Percentiles rank a stretch among this genome's conserved stretches.
Evolutionary conservation across 2,888 invertebrate species (phyloP).

Genomic region (Phragmatobia fuliginosa): DNA sequence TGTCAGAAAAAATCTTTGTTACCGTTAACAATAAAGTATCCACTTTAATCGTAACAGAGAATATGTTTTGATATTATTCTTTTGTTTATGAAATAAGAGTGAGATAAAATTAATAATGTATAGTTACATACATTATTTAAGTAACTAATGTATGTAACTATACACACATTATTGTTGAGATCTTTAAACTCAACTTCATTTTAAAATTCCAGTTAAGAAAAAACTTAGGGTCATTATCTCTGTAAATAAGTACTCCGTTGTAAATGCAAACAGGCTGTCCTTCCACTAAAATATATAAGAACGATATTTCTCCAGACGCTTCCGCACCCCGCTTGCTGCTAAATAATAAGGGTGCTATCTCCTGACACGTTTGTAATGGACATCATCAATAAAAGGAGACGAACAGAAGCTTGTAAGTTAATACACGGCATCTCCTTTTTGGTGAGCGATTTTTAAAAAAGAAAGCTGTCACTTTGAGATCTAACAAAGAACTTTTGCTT

Average conservation of each 20-base stretch:
- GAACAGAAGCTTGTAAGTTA: conserved; percentile 29
- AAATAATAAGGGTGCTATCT: conserved; percentile 23
- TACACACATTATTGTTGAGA: too few relatives aligned
- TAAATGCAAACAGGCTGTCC: not conserved
- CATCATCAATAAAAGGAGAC: conserved; percentile 35
- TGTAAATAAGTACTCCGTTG: not conserved
- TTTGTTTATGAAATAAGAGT: not conserved
- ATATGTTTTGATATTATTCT: too few relatives aligned
- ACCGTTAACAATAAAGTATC: not conserved
- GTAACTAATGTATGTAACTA: too few relatives aligned
- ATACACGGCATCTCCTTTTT: conserved; percentile 21
- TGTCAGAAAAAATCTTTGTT: not conserved
- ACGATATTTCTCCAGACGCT: not conserved
- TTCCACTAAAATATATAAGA: not conserved
- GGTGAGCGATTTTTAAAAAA: not conserved
- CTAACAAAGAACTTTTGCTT: not conserved
- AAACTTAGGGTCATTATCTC: not conserved
- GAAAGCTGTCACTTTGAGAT: not conserved
- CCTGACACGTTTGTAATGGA: conserved; percentile 31
- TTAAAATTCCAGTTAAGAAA: not conserved
- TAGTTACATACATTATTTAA: too few relatives aligned
- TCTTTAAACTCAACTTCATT: not conserved
- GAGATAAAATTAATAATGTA: not conserved
- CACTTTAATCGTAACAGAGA: not conserved
- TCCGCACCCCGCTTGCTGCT: not conserved